phyloP scores from a whole-genome alignment of 2,797 vertebrate species.

The Vespertilio murinus region DNA sequence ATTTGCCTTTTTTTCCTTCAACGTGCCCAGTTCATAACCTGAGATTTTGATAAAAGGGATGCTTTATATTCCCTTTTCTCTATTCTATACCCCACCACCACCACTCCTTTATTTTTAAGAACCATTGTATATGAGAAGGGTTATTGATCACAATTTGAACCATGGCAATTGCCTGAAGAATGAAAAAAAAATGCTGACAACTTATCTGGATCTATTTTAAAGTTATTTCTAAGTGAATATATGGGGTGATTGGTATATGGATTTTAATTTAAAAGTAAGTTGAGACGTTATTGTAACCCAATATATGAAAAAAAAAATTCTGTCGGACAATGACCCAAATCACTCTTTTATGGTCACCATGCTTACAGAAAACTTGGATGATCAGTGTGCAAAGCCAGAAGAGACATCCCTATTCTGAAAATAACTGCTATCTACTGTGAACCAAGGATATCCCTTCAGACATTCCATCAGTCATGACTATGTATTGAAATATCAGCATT shows the following conservation, averaged over 20 bases:
- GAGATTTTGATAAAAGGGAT: not conserved
- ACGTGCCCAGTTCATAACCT: not conserved
- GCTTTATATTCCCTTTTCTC: not conserved
- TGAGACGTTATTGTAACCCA: not conserved
- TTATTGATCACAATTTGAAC: not conserved
- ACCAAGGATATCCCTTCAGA: not conserved
- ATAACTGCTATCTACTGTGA: not conserved
- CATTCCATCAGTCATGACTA: not conserved
- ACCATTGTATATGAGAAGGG: not conserved
- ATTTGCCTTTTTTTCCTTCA: not conserved
- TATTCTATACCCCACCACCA: not conserved
- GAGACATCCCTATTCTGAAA: not conserved
- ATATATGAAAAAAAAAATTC: fast-evolving
- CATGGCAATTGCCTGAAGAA: not conserved
- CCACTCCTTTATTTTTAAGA: not conserved
- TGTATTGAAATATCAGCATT: not conserved
- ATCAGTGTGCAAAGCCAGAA: not conserved
- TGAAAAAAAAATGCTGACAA: not conserved
- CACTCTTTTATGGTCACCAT: not conserved
- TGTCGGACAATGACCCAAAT: not conserved
- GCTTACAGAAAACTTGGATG: not conserved
- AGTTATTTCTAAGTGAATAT: slow-evolving; percentile 15
- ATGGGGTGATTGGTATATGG: not conserved
- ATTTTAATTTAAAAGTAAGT: slow-evolving; percentile 17
- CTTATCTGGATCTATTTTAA: not conserved